These are phyloP conservation scores for Pollenia griseotomentosa DNA, from an alignment of 2,888 invertebrate genomes.

Conservation along the genomic window DNA sequence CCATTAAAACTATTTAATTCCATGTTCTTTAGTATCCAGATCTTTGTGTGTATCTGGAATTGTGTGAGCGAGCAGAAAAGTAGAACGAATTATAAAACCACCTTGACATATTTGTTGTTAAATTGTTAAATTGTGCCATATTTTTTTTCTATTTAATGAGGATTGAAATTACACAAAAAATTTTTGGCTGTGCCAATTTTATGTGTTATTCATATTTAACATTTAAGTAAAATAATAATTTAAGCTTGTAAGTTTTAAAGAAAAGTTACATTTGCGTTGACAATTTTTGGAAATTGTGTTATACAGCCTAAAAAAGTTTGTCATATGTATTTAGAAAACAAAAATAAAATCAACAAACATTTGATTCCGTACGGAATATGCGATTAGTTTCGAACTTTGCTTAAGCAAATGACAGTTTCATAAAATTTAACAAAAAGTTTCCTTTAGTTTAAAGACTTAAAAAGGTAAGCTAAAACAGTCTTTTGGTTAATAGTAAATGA, in stretches of 20 bases:
- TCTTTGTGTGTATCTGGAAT: not conserved
- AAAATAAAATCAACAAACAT: too few relatives aligned
- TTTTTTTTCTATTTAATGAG: not conserved
- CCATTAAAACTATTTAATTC: constrained; percentile 10
- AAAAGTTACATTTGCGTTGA: not conserved
- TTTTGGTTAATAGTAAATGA: too few relatives aligned
- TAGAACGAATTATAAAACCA: constrained; percentile 23
- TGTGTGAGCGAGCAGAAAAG: not conserved
- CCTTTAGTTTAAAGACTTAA: too few relatives aligned
- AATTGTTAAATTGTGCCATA: constrained; percentile 11
- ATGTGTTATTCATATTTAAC: not conserved
- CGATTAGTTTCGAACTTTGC: too few relatives aligned
- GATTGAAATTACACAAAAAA: constrained; percentile 29
- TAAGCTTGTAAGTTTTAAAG: not conserved
- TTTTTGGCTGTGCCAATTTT: not conserved
- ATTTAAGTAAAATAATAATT: not conserved
- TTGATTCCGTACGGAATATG: too few relatives aligned
- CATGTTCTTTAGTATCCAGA: not conserved
- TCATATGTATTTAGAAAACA: too few relatives aligned
- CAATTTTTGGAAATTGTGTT: not conserved
- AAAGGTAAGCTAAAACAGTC: too few relatives aligned
- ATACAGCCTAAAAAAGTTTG: too few relatives aligned
- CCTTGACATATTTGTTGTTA: constrained; percentile 61
- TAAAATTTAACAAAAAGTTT: too few relatives aligned
- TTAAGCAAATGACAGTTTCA: too few relatives aligned